Conservation (phyloP, 2,888 invertebrate genomes). For the Bugula neritina region DNA sequence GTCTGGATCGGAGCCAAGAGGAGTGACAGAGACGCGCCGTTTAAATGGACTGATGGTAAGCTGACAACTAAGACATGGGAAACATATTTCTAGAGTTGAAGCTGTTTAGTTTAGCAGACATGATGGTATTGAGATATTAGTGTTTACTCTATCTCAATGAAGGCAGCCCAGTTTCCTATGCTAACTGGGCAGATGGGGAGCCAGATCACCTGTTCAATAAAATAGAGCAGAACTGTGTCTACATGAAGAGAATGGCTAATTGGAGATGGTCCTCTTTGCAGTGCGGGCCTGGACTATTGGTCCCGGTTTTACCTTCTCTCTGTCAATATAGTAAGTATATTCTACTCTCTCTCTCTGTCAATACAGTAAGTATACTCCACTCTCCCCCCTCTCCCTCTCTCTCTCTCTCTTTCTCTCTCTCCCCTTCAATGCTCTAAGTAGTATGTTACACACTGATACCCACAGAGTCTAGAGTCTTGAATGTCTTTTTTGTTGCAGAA, state of each 20-base stretch:
- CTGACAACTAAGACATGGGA: too few relatives aligned
- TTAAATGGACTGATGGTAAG: neutral
- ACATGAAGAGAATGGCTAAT: neutral
- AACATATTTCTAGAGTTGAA: too few relatives aligned
- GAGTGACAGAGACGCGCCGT: neutral
- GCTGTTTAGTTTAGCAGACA: too few relatives aligned
- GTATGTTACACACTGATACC: neutral
- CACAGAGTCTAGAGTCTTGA: too few relatives aligned
- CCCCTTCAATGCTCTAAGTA: neutral
- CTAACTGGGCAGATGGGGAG: conserved; percentile 9
- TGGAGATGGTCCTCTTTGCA: conserved; percentile 7
- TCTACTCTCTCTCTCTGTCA: neutral
- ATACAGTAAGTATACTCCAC: neutral
- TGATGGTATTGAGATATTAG: too few relatives aligned
- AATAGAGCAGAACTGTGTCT: conserved; percentile 15
- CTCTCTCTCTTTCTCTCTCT: neutral
- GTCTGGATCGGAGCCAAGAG: neutral
- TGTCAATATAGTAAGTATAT: conserved; percentile 4
- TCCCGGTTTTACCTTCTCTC: neutral
- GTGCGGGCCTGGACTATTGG: neutral
- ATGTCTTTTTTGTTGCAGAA: too few relatives aligned
- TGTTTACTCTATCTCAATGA: too few relatives aligned
- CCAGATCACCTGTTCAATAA: neutral
- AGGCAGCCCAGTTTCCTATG: neutral
- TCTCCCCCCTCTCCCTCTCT: neutral